phyloP scores from a whole-genome alignment of 2,797 vertebrate genomes.

The Eurystomus glaucurus region DNA sequence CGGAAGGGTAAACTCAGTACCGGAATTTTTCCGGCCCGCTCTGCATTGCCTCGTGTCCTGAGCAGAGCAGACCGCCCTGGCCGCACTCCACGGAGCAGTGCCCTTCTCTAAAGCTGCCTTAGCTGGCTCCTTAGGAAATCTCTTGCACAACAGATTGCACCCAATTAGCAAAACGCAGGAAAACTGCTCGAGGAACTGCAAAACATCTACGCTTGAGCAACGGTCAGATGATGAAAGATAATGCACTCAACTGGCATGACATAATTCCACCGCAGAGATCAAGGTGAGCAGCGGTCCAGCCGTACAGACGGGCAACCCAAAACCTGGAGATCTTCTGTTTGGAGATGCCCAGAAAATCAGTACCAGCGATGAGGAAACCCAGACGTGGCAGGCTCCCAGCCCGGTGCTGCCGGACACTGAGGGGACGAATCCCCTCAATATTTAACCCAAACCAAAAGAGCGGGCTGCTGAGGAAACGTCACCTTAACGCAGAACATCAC shows the following conservation, averaged over 20 bases:
- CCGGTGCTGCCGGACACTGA: fast-evolving
- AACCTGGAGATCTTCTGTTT: background rate
- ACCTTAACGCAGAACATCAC: too few species aligned
- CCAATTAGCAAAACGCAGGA: background rate
- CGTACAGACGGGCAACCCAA: background rate
- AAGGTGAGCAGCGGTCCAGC: background rate
- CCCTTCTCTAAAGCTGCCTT: background rate
- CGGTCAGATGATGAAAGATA: background rate
- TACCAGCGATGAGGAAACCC: background rate
- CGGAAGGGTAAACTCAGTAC: slow-evolving; percentile 9
- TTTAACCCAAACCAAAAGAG: background rate
- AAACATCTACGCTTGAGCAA: background rate
- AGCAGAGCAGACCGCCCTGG: background rate
- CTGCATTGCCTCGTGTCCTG: background rate
- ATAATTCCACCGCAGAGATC: background rate
- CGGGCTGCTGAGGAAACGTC: fast-evolving
- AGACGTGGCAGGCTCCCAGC: too few species aligned
- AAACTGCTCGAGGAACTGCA: background rate
- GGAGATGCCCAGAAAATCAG: background rate
- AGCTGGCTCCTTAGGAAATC: background rate
- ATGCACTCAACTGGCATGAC: background rate
- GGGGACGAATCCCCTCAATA: background rate
- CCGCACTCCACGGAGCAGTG: background rate
- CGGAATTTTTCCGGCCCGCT: background rate
- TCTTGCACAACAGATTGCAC: background rate